Percentiles rank a stretch among this genome's conserved stretches.
Conservation (phyloP, 64 coral and sea anemone genomes). For the Porites lutea region DNA sequence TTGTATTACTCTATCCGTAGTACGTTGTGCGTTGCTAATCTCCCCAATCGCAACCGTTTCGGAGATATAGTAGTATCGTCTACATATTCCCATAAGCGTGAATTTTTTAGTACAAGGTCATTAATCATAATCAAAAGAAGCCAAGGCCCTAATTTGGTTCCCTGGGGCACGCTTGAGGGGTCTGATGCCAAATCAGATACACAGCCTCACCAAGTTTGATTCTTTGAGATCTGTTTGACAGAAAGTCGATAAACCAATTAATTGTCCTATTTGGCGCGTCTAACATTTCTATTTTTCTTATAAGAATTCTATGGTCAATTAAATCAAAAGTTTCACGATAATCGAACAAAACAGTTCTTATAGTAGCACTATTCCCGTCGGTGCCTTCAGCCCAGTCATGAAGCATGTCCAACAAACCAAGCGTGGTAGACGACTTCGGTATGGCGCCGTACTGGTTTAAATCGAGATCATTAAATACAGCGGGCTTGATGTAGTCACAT, state of each 20-base stretch:
- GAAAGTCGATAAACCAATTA: slow-evolving; percentile 27
- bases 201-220: slow-evolving; percentile 27
- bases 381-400: not conserved
- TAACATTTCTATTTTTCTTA: not conserved
- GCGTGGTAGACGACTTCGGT: slow-evolving; percentile 25
- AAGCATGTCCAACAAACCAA: not conserved
- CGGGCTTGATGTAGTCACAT: not conserved
- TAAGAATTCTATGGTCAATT: slow-evolving; percentile 40
- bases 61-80: slow-evolving; percentile 21
- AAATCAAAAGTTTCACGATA: slow-evolving; percentile 38
- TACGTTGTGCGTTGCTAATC: not conserved
- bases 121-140: slow-evolving; percentile 31
- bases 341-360: slow-evolving; percentile 26
- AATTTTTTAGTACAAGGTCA: slow-evolving; percentile 23
- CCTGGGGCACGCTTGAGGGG: slow-evolving; percentile 37
- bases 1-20: too few species aligned
- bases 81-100: too few species aligned
- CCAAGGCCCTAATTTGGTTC: slow-evolving; percentile 28
- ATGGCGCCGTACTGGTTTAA: slow-evolving; percentile 19
- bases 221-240: not conserved
- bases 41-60: not conserved
- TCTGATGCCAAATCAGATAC: slow-evolving; percentile 18
- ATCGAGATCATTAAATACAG: not conserved
- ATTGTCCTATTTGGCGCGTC: not conserved
- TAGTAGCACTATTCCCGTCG: slow-evolving; percentile 19